Percentiles rank a stretch among this genome's conserved stretches.
Conservation (phyloP, 2,113 vertebrate species). For the Channa maculata region DNA sequence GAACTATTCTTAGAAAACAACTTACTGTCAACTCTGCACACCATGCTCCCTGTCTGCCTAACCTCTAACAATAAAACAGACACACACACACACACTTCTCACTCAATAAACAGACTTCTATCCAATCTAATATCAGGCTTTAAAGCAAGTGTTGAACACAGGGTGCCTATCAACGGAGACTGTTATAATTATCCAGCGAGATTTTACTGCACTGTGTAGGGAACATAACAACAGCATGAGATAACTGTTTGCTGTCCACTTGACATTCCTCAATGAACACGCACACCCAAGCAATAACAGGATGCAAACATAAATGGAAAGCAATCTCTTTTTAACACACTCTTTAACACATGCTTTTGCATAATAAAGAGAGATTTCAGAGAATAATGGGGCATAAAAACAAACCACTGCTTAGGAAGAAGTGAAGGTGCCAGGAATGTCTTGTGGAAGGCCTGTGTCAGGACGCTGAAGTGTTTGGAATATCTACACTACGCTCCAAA, state of each 20-base stretch:
- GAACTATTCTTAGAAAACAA: slow-evolving; percentile 69
- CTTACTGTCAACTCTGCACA: slow-evolving; percentile 27
- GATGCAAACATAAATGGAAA: slow-evolving; percentile 45
- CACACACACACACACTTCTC: slow-evolving; percentile 54
- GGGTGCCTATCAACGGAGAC: slow-evolving; percentile 51
- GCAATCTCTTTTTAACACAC: slow-evolving; percentile 54
- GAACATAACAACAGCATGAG: slow-evolving; percentile 80
- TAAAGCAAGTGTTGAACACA: slow-evolving; percentile 51
- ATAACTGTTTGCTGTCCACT: slow-evolving; percentile 76
- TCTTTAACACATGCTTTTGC: slow-evolving; percentile 55
- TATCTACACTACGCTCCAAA: slow-evolving; percentile 61
- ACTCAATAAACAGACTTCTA: slow-evolving; percentile 66
- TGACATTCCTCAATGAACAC: slow-evolving; percentile 71
- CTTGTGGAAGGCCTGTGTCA: slow-evolving; percentile 39
- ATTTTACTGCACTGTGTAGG: slow-evolving; percentile 55
- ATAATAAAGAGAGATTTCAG: slow-evolving; percentile 46
- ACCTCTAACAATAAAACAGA: slow-evolving; percentile 39
- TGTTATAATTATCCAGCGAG: slow-evolving; percentile 60
- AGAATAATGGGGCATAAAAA: slow-evolving; percentile 54
- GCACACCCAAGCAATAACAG: slow-evolving; percentile 67
- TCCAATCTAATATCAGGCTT: slow-evolving; percentile 51
- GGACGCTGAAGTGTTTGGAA: slow-evolving; percentile 71
- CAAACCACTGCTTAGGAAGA: slow-evolving; percentile 33
- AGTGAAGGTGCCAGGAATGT: slow-evolving; percentile 66
- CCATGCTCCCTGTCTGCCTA: slow-evolving; percentile 38